Percentiles rank a stretch among this genome's conserved stretches.
phyloP scores from a whole-genome alignment of 2,888 invertebrate species.

The Tetropium fuscum region DNA sequence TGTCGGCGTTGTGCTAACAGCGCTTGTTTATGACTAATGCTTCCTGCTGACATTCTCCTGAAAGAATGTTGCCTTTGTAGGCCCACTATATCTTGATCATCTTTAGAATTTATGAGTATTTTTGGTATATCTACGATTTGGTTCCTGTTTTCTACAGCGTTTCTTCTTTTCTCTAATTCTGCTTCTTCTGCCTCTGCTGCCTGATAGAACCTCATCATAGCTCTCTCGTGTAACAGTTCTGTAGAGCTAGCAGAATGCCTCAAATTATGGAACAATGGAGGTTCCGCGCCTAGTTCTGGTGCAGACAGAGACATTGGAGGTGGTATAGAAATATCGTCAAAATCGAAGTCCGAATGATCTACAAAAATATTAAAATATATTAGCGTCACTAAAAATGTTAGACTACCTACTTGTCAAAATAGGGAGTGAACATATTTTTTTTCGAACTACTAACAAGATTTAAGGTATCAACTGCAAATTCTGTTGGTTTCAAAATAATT shows the following conservation, averaged over 20 bases:
- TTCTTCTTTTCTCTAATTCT: slow-evolving; percentile 62
- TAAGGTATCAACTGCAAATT: no score
- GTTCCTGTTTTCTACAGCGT: slow-evolving; percentile 35
- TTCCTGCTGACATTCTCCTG: slow-evolving; percentile 67
- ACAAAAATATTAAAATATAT: slow-evolving; percentile 33
- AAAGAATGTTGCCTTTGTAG: slow-evolving; percentile 67
- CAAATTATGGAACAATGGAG: slow-evolving; percentile 69
- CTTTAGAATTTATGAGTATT: slow-evolving; percentile 69
- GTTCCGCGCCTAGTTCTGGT: slow-evolving; percentile 79
- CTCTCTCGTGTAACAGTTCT: slow-evolving; percentile 83
- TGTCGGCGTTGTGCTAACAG: slow-evolving; percentile 60
- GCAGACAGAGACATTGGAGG: slow-evolving; percentile 87
- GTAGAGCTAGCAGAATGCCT: slow-evolving; percentile 85
- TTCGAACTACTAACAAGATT: no score
- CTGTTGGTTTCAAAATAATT: no score
- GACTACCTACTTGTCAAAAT: no score
- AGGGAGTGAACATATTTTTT: no score
- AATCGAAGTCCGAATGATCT: slow-evolving; percentile 65
- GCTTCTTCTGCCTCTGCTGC: slow-evolving; percentile 82
- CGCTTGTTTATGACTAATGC: slow-evolving; percentile 57
- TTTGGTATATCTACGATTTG: slow-evolving; percentile 57
- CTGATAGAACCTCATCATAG: slow-evolving; percentile 85
- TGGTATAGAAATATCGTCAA: slow-evolving; percentile 77
- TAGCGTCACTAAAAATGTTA: no score
- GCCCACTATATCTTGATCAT: slow-evolving; percentile 65